Conservation (phyloP, 2,888 invertebrate genomes). For the Cataglyphis albicans region DNA sequence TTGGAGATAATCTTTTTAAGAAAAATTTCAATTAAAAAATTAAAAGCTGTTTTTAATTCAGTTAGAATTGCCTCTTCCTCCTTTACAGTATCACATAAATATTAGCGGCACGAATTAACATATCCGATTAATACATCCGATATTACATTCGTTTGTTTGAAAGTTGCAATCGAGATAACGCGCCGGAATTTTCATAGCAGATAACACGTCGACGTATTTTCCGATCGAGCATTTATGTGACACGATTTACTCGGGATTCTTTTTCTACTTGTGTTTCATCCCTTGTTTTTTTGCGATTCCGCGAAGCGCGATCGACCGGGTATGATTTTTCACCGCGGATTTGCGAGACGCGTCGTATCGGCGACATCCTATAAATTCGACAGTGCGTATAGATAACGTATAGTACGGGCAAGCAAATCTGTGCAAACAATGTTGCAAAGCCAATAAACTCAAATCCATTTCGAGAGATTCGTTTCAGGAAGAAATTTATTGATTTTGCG, state of each 20-base stretch:
- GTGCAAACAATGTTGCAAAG: conserved; percentile 64
- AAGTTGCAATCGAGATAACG: conserved; percentile 23
- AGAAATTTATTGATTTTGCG: conserved; percentile 67
- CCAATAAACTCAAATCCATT: conserved; percentile 68
- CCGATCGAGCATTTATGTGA: conserved; percentile 37
- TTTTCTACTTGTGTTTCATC: neutral
- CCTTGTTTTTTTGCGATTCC: neutral
- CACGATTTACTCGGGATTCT: conserved; percentile 31
- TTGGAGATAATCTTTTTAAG: neutral
- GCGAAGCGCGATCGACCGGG: conserved; percentile 33
- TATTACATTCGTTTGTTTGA: conserved; percentile 12
- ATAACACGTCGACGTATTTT: conserved; percentile 27
- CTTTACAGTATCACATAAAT: neutral
- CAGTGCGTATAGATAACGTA: conserved; percentile 55
- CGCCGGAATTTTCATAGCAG: neutral
- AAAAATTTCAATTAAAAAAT: neutral
- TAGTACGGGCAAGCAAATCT: conserved; percentile 51
- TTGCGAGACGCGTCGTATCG: conserved; percentile 54
- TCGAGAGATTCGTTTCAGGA: conserved; percentile 35
- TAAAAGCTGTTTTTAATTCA: neutral
- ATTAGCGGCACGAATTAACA: conserved; percentile 17
- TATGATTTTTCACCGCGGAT: conserved; percentile 57
- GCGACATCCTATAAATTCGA: conserved; percentile 63
- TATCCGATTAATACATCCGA: neutral
- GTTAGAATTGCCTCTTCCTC: neutral